Conservation (phyloP, 2,888 invertebrate genomes). For the Elgonia sp. region DNA sequence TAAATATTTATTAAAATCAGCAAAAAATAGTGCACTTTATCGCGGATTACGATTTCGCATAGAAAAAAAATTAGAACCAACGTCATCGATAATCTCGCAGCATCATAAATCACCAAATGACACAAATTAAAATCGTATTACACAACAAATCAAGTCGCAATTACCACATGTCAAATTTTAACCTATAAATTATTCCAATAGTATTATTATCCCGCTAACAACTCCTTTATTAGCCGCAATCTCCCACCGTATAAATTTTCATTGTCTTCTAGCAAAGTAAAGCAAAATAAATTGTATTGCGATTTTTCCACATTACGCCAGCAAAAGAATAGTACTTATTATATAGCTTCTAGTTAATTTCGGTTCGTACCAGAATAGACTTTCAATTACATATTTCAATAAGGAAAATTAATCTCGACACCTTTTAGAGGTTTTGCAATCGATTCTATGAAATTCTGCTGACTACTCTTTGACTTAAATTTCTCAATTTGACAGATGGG, state of each 20-base stretch:
- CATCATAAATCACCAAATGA: slow-evolving; percentile 27
- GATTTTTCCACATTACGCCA: neutral
- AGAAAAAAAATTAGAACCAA: neutral
- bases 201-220: slow-evolving; percentile 10
- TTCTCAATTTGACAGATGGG: slow-evolving; percentile 2
- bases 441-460: slow-evolving; percentile 2
- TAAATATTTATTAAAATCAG: no score
- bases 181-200: slow-evolving; percentile 18
- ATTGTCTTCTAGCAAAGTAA: slow-evolving; percentile 12
- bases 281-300: neutral
- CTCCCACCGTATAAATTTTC: slow-evolving; percentile 1
- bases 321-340: neutral
- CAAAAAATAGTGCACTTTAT: no score
- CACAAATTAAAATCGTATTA: slow-evolving; percentile 22
- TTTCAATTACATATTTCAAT: neutral
- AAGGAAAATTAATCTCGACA: neutral
- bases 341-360: neutral
- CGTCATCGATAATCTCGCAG: neutral
- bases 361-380: neutral
- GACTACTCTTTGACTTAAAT: slow-evolving; percentile 25
- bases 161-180: slow-evolving; percentile 7
- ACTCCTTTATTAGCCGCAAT: slow-evolving; percentile 17
- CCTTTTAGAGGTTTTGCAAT: neutral
- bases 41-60: no score
- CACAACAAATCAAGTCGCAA: slow-evolving; percentile 11